Percentiles rank a stretch among this genome's conserved stretches.
Conservation (phyloP, 2,113 vertebrate genomes). For the Corapipo altera region DNA sequence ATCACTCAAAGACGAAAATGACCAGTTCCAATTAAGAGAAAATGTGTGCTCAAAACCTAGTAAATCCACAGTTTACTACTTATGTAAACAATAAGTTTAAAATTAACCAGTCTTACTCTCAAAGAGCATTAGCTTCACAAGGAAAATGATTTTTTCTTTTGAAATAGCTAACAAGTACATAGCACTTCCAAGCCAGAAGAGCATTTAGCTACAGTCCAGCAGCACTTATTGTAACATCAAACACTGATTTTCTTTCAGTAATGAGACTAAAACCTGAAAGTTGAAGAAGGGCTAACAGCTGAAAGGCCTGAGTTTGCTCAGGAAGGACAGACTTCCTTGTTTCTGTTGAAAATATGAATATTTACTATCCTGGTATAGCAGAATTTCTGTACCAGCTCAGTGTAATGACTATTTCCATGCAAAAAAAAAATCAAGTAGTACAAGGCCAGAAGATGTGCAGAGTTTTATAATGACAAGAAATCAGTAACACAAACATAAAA, state of each 20-base stretch:
- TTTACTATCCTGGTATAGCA: not conserved
- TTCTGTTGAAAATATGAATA: not conserved
- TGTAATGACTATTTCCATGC: not conserved
- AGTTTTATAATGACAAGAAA: not conserved
- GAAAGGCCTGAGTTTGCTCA: not conserved
- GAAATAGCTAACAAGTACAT: not conserved
- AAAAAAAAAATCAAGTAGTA: not conserved
- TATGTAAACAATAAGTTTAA: not conserved
- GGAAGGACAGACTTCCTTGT: not conserved
- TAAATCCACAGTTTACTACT: not conserved
- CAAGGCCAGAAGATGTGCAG: not conserved
- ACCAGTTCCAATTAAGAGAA: not conserved
- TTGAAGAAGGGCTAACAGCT: not conserved
- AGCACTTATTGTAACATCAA: not conserved
- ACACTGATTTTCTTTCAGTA: not conserved
- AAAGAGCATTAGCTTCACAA: not conserved
- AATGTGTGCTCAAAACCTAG: not conserved
- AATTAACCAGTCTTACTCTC: not conserved
- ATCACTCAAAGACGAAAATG: not conserved
- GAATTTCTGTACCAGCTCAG: not conserved
- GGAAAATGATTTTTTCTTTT: not conserved
- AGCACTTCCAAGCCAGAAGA: not conserved
- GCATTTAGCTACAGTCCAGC: not conserved
- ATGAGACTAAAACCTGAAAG: not conserved
- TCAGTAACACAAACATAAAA: not conserved